These are phyloP conservation scores for Gryllus bimaculatus DNA, from an alignment of 1,140 invertebrate genomes.

Conservation along the genomic window DNA sequence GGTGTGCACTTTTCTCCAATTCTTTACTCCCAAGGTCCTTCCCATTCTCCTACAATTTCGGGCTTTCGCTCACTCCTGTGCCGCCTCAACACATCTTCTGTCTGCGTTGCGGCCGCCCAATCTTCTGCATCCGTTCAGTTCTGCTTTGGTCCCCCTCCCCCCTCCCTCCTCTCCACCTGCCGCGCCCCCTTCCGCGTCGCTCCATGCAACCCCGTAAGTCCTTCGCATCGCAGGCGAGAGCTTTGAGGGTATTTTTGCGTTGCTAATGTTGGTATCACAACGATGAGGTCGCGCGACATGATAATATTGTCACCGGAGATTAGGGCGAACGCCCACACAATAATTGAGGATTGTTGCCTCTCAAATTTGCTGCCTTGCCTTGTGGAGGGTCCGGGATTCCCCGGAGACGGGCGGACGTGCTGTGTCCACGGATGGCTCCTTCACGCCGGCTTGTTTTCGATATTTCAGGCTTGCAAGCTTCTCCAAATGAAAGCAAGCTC, in stretches of 20 bases:
- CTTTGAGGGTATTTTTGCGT: neutral
- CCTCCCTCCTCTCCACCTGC: neutral
- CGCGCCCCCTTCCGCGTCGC: neutral
- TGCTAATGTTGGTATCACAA: neutral
- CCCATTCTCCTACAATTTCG: too few species aligned
- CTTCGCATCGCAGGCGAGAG: neutral
- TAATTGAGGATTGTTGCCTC: conserved; percentile 4
- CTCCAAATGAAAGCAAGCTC: too few species aligned
- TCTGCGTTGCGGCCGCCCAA: too few species aligned
- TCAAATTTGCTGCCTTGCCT: neutral
- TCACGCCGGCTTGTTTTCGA: too few species aligned
- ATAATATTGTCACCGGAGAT: conserved; percentile 4
- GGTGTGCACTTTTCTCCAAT: too few species aligned
- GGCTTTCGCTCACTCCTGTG: too few species aligned
- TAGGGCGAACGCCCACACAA: neutral
- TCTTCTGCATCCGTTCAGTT: too few species aligned
- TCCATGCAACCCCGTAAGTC: neutral
- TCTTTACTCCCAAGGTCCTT: too few species aligned
- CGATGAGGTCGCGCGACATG: neutral
- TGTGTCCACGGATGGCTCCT: too few species aligned
- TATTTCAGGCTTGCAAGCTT: too few species aligned
- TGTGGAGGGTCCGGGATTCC: neutral
- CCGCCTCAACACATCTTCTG: too few species aligned
- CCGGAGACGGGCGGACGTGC: too few species aligned
- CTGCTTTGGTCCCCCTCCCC: neutral